Conservation (phyloP, 1,140 invertebrate genomes). For the Zaprionus ornatus region DNA sequence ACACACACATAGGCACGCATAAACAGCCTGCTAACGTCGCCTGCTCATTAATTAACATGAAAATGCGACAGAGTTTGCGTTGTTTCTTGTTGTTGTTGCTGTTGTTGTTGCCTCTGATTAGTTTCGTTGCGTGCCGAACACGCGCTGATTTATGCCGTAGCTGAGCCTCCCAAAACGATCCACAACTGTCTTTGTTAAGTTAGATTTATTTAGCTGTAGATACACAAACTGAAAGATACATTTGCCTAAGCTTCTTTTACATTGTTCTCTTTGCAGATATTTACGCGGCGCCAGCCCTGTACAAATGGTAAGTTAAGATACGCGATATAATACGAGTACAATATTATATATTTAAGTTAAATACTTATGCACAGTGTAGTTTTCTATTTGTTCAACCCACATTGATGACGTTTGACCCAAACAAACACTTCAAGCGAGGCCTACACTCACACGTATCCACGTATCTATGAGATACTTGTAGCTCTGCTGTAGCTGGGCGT, state of each 20-base stretch:
- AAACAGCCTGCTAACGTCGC: constrained; percentile 15
- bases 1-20: background rate
- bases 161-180: constrained; percentile 42
- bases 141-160: constrained; percentile 61
- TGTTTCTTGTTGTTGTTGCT: background rate
- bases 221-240: constrained; percentile 15
- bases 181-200: constrained; percentile 38
- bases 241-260: constrained; percentile 15
- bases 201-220: constrained; percentile 45
- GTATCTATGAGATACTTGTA: constrained; percentile 43
- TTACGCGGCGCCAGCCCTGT: constrained; percentile 14
- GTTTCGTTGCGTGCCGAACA: constrained; percentile 57
- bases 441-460: constrained; percentile 1
- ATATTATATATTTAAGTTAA: background rate
- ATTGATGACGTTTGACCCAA: constrained; percentile 34
- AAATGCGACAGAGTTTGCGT: constrained; percentile 52
- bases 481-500: constrained; percentile 32
- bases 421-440: constrained; percentile 30
- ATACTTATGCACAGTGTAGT: background rate
- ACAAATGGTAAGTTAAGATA: constrained; percentile 36
- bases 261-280: constrained; percentile 32
- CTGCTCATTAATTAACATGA: constrained; percentile 72
- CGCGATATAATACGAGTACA: no score
- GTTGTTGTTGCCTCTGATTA: constrained; percentile 41
- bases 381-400: constrained; percentile 31